Evolutionary conservation across 1,140 invertebrate genomes (phyloP).

Genomic region (Phymastichus coffea): DNA sequence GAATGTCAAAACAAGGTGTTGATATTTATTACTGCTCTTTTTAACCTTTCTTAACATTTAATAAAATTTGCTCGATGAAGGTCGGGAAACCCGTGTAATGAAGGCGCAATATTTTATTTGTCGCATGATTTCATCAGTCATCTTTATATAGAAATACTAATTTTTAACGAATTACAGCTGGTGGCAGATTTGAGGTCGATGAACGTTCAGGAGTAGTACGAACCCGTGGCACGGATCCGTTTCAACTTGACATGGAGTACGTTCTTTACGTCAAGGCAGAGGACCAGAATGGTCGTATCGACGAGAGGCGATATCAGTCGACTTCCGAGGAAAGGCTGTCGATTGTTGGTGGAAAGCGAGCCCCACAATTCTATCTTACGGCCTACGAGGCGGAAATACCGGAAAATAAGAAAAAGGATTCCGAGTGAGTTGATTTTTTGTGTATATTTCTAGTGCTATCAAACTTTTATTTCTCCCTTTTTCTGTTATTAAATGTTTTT

Average conservation of each 20-base stretch:
- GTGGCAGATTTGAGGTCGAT: slow-evolving; percentile 83
- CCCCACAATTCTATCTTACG: slow-evolving; percentile 92
- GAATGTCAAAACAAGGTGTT: no score
- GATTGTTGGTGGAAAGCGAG: slow-evolving; percentile 89
- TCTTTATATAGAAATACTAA: no score
- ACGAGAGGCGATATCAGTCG: slow-evolving; percentile 84
- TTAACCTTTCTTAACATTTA: no score
- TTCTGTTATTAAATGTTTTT: background rate
- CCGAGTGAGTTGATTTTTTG: slow-evolving; percentile 72
- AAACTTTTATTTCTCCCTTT: no score
- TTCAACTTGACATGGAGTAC: slow-evolving; percentile 95
- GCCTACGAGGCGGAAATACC: slow-evolving; percentile 92
- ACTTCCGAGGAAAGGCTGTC: slow-evolving; percentile 88
- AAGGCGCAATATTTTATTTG: no score
- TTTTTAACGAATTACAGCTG: no score
- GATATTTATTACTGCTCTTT: no score
- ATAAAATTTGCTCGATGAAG: no score
- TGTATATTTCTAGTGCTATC: slow-evolving; percentile 33
- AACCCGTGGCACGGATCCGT: slow-evolving; percentile 85
- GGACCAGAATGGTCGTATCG: slow-evolving; percentile 89
- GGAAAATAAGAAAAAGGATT: slow-evolving; percentile 94
- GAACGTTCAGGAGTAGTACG: slow-evolving; percentile 91
- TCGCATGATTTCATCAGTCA: no score
- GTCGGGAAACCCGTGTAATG: no score
- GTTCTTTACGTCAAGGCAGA: slow-evolving; percentile 94